Evolutionary conservation across 2,113 vertebrate species (phyloP), one percentile per base, ranked within the genome.

Genomic region (Marcusenius ussheri): DNA sequence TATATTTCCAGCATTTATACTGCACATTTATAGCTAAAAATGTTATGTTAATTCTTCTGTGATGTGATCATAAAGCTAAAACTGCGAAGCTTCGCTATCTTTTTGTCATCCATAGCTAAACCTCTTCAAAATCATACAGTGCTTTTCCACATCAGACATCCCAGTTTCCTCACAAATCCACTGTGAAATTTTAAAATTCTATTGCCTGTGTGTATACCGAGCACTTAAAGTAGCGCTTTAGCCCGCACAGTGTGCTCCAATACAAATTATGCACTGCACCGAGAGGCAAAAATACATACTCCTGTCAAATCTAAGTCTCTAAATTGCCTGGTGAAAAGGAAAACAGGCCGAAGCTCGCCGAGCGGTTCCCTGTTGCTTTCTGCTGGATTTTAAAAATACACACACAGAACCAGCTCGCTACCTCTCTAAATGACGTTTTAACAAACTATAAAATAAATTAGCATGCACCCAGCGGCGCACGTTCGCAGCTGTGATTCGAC

Each of bases 361-460:
- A 89, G 88, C 3, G 15, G n/a, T 53, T 87, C 46, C 62, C 88
- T 19, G 66, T 77, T 46, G 66, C 88, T 15, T 83, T 51, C 70
- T 15, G 46, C 15, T 51, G 77, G 62, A 10, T 35, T 74, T 83
- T 13, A 51, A 83, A 51, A 83, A n/a, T 77, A 83, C 88, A 24
- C 88, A 56, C 88, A 83, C 19, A 83, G 5, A 46, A 77, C 9
- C 17, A 39, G 31, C 35, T 39, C 70, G 49, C 77, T 89, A 8
- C 50, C 13, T 83, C 74, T 51, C 49, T 9, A 35, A 83, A 89
- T 45, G 88, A 89, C 27, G 46, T 49, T 51, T 89, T 89, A 89
- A 89, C 27, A 53, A 89, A 89, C 50, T 83, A 83, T 56, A 83
- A 83, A 70, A 8, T 50, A 83, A 27, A 87, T 42, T 83, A 89